Percentiles rank a stretch among this genome's conserved stretches.
Evolutionary conservation across 2,113 vertebrate species (phyloP).

Genomic region (Nannospalax galili): DNA sequence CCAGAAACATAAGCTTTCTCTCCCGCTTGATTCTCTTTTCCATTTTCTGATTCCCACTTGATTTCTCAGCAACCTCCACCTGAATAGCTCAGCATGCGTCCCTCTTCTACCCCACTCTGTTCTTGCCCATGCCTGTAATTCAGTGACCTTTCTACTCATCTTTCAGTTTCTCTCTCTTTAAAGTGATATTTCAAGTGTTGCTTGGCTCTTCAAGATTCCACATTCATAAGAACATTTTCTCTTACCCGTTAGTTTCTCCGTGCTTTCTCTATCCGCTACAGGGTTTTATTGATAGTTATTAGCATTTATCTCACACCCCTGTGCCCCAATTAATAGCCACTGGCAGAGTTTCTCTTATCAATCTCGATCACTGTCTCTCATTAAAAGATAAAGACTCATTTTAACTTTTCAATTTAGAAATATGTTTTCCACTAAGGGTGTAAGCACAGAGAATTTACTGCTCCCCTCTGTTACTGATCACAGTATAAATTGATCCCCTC

Average conservation of each 20-base stretch:
- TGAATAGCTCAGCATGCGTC: background rate
- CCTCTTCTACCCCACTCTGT: too few species aligned
- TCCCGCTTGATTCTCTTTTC: background rate
- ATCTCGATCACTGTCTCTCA: background rate
- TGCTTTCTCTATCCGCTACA: background rate
- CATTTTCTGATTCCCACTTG: background rate
- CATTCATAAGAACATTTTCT: background rate
- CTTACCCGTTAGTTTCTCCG: background rate
- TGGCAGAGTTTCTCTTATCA: background rate
- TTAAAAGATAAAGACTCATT: background rate
- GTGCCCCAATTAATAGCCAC: background rate
- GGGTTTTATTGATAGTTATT: background rate
- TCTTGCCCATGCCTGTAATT: background rate
- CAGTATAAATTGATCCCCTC: background rate
- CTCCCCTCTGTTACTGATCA: conserved; percentile 5
- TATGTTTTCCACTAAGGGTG: background rate
- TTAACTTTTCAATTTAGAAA: conserved; percentile 27
- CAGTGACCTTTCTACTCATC: background rate
- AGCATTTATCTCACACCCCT: background rate
- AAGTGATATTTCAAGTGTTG: background rate
- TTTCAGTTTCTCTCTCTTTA: background rate
- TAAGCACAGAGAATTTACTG: background rate
- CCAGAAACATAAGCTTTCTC: background rate
- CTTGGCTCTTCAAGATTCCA: background rate
- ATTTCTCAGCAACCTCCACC: background rate